Percentiles rank a stretch among this genome's conserved stretches.
Conservation (phyloP, 2,113 vertebrate genomes). For the Zosterops lateralis region DNA sequence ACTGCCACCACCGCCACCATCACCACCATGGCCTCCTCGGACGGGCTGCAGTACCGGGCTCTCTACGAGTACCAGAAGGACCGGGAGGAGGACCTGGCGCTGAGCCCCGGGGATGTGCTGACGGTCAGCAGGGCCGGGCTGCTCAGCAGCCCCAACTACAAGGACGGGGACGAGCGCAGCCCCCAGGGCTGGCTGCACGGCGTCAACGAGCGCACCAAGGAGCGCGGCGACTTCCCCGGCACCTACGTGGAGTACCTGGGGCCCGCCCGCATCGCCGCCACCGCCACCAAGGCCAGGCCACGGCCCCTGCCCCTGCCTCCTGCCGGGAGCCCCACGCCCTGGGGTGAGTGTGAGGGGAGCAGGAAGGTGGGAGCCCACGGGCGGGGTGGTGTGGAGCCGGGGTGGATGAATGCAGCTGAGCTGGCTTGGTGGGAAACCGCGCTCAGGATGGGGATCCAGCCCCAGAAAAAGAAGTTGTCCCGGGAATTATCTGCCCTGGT, state of each 20-base stretch:
- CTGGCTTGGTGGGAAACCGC: background rate
- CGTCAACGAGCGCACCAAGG: conserved; percentile 81
- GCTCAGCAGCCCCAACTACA: conserved; percentile 63
- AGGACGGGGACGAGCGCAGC: conserved; percentile 77
- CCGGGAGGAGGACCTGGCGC: conserved; percentile 78
- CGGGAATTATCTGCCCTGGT: background rate
- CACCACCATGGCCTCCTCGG: conserved; percentile 70
- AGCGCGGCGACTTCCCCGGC: conserved; percentile 81
- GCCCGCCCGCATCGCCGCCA: conserved; percentile 11
- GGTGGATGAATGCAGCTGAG: background rate
- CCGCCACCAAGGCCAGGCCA: conserved; percentile 68
- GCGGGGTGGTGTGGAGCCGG: fast-evolving
- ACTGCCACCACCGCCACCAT: background rate
- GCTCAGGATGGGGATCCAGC: background rate
- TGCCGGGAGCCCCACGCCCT: background rate
- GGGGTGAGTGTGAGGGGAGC: conserved; percentile 69
- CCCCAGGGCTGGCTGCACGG: conserved; percentile 81
- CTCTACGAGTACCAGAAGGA: conserved; percentile 81
- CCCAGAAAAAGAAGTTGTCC: background rate
- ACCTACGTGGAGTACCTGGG: conserved; percentile 84
- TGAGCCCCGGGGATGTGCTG: conserved; percentile 79
- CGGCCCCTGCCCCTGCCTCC: conserved; percentile 71
- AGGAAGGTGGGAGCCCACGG: background rate
- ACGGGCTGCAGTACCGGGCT: conserved; percentile 80
- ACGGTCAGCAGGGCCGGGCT: conserved; percentile 70